A percentile compares a stretch with the other conserved stretches of the same genome.
Conservation (phyloP, 64 coral and sea anemone genomes). For the Porites lutea region DNA sequence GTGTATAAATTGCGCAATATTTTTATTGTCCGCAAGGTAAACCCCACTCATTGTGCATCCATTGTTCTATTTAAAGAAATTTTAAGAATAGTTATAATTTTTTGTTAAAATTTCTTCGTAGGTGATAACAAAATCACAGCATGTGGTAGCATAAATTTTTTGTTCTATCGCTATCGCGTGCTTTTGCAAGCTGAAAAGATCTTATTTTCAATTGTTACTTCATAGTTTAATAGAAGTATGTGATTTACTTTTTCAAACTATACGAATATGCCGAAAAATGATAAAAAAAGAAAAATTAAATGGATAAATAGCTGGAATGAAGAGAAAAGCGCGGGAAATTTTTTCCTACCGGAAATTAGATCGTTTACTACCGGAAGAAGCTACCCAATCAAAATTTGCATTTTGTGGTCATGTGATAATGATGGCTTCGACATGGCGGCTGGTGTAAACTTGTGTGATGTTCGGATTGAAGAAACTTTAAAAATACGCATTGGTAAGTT, state of each 20-base stretch:
- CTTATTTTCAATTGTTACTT: background rate
- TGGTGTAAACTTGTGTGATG: constrained; percentile 84
- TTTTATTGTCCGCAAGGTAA: background rate
- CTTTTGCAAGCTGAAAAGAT: background rate
- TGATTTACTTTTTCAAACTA: background rate
- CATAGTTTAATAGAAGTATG: background rate
- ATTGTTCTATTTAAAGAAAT: background rate
- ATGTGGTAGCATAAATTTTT: background rate
- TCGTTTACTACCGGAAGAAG: constrained; percentile 29
- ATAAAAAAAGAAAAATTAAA: background rate
- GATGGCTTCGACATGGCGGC: constrained; percentile 95
- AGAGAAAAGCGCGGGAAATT: constrained; percentile 34
- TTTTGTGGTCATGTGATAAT: constrained; percentile 68
- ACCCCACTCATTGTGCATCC: background rate
- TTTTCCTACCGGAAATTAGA: constrained; percentile 18
- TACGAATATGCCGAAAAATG: background rate
- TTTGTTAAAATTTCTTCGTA: background rate
- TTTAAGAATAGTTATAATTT: background rate
- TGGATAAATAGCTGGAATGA: background rate
- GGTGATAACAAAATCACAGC: constrained; percentile 9
- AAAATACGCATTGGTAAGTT: constrained; percentile 88
- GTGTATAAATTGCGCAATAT: too few relatives aligned
- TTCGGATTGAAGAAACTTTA: constrained; percentile 89
- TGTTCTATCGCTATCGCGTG: background rate
- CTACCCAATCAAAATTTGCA: constrained; percentile 54